Evolutionary conservation across 2,888 invertebrate genomes (phyloP), one percentile per base, ranked within the genome.

Genomic region (Metellina segmentata): DNA sequence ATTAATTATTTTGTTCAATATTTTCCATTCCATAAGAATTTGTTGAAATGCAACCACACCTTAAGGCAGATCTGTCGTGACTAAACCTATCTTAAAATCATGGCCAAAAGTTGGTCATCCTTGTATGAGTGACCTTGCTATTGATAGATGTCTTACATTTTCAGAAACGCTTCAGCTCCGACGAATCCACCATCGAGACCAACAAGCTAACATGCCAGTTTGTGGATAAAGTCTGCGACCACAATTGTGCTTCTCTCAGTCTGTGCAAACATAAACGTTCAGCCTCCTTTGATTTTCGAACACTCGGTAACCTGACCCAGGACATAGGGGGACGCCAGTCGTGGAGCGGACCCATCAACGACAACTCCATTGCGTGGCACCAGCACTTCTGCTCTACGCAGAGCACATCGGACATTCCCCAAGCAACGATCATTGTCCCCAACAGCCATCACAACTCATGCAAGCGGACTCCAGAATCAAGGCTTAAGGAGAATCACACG

Each of bases 281-380:
- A 0, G 90, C 92, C 49, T 93, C 93, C 5, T 93, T 83, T 71
- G 93, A 93, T 74, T 81, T 93, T 19, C 91, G 92, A 71, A 87
- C 78, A 7, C 81, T 90, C 5, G 91, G 86, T 13, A 91, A 77
- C 79, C 69, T 91, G 11, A 87, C 72, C 6, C 91, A 91, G 7
- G 91, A 91, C 19, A 53, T 82, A 16, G 89, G 87, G 7, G 89
- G 90, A 1, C 48, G 88, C 9, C 89, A 88, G 52, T 87, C 90
- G 7, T 90, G 93, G 90, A 93, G 89, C 52, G 88, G 90, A 4
- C 93, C 90, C 9, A 79, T 89, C 51, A 79, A 81, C 6, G 92
- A 92, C 51, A 74, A 74, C 7, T 75, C 85, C 13, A 34, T 79
- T 13, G 11, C 74, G 1, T 86, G 81, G 52, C 93, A 81, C 51